Percentiles rank a stretch among this genome's conserved stretches.
Conservation (phyloP, 53 echinoderm and acorn worm genomes). For the Henricia sp. region DNA sequence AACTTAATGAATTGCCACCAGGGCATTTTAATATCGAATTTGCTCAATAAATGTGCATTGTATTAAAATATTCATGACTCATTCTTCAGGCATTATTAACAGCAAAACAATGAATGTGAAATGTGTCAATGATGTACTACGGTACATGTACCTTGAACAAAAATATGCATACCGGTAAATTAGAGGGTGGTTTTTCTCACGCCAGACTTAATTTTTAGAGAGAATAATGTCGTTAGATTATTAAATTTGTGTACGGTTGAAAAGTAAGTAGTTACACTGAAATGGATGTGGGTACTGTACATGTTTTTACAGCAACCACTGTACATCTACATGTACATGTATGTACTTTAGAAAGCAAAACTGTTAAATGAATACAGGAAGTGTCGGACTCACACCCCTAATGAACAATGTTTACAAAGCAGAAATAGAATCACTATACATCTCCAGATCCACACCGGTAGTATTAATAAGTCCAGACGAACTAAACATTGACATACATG, state of each 20-base stretch:
- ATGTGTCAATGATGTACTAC: background rate
- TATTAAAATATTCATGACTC: constrained; percentile 3
- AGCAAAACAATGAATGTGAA: background rate
- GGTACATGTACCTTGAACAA: background rate
- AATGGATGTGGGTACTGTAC: constrained; percentile 13
- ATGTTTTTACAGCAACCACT: background rate
- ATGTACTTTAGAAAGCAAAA: too few relatives aligned
- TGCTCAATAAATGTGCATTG: background rate
- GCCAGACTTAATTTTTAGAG: background rate
- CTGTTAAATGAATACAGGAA: too few relatives aligned
- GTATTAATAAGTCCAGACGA: too few relatives aligned
- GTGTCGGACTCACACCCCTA: too few relatives aligned
- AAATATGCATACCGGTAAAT: background rate
- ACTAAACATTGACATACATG: too few relatives aligned
- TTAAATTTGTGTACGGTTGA: background rate
- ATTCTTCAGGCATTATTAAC: background rate
- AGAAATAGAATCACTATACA: too few relatives aligned
- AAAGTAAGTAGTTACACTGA: constrained; percentile 31
- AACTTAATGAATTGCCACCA: too few relatives aligned
- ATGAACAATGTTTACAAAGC: too few relatives aligned
- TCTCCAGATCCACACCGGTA: too few relatives aligned
- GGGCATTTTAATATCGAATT: constrained; percentile 17
- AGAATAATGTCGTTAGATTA: too few relatives aligned
- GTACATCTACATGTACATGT: background rate
- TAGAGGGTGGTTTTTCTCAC: background rate